phyloP scores from a whole-genome alignment of 2,113 vertebrate species.

The Gorsachius goisagi region DNA sequence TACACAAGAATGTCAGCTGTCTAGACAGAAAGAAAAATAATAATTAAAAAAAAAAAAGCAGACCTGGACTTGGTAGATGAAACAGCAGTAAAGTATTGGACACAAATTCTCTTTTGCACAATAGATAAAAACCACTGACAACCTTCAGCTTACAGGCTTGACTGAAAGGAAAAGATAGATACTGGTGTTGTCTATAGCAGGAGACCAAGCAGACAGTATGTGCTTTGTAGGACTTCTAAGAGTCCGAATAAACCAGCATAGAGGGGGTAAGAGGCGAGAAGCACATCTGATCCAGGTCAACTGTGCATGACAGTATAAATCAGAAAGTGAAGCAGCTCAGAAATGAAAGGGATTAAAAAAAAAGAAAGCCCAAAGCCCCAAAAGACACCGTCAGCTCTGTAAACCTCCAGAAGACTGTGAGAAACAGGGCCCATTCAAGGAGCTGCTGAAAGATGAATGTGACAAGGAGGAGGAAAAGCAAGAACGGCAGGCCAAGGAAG shows the following conservation, averaged over 20 bases:
- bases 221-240: neutral
- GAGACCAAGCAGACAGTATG: neutral
- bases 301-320: neutral
- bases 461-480: neutral
- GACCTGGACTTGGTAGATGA: neutral
- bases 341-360: neutral
- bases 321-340: neutral
- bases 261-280: neutral
- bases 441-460: neutral
- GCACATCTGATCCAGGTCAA: neutral
- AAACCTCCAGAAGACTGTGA: neutral
- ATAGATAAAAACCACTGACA: neutral
- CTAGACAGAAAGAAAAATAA: constrained; percentile 34
- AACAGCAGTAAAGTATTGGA: neutral
- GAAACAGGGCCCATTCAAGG: neutral
- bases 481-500: neutral
- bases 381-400: neutral
- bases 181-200: neutral
- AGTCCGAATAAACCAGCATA: neutral
- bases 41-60: neutral
- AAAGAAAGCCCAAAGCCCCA: neutral
- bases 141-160: neutral
- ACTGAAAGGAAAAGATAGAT: neutral
- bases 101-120: neutral
- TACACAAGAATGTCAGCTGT: constrained; percentile 23